phyloP scores from a whole-genome alignment of 2,888 invertebrate species.

The Bhutanitis thaidina region DNA sequence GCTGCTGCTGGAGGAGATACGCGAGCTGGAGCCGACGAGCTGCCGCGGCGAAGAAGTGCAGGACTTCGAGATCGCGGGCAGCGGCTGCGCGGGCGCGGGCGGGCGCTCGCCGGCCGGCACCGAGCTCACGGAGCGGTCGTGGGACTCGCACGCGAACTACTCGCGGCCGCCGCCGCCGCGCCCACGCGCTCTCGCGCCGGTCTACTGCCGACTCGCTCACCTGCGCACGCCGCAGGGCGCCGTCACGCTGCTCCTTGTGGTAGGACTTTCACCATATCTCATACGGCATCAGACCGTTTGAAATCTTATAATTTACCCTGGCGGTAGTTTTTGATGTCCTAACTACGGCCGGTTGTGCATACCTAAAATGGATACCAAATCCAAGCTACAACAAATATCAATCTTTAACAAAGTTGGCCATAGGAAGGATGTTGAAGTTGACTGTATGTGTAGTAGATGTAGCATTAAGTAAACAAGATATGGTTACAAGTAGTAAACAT shows the following conservation, averaged over 20 bases:
- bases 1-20: slow-evolving; percentile 76
- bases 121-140: slow-evolving; percentile 69
- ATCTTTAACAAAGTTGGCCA: too few relatives aligned
- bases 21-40: slow-evolving; percentile 76
- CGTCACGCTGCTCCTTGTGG: slow-evolving; percentile 38
- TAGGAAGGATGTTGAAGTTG: too few relatives aligned
- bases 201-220: slow-evolving; percentile 62
- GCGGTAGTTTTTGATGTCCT: too few relatives aligned
- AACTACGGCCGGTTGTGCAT: too few relatives aligned
- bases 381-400: too few relatives aligned
- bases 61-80: slow-evolving; percentile 80
- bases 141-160: slow-evolving; percentile 78
- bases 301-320: too few relatives aligned
- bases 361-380: too few relatives aligned
- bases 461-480: too few relatives aligned
- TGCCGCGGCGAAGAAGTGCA: slow-evolving; percentile 74
- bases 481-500: too few relatives aligned
- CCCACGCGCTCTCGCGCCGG: slow-evolving; percentile 61
- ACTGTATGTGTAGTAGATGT: too few relatives aligned
- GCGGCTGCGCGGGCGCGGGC: slow-evolving; percentile 65
- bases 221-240: slow-evolving; percentile 37
- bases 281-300: too few relatives aligned
- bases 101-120: slow-evolving; percentile 71
- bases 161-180: slow-evolving; percentile 59
- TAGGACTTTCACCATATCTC: slow-evolving; percentile 25